A percentile compares a stretch with the other conserved stretches of the same genome.
Conservation (phyloP, 2,888 invertebrate genomes). For the Trilocha varians region DNA sequence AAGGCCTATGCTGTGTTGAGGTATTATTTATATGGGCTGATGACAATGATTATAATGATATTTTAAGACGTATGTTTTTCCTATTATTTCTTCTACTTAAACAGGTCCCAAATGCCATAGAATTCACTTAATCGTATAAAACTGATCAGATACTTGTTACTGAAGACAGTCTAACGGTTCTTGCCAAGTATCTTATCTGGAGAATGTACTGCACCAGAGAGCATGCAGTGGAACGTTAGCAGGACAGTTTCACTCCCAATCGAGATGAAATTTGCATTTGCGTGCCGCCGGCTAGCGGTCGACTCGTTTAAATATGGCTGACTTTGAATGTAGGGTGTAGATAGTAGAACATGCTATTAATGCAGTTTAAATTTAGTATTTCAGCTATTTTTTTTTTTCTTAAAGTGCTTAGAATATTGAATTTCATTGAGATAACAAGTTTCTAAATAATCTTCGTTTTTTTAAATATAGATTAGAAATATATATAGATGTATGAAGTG, state of each 20-base stretch:
- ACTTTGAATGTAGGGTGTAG: constrained; percentile 18
- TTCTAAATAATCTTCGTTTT: too few species aligned
- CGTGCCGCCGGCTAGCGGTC: constrained; percentile 27
- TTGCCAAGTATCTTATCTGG: background rate
- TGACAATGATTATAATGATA: too few species aligned
- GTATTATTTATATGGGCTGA: too few species aligned
- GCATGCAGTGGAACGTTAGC: constrained; percentile 11
- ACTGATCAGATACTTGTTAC: background rate
- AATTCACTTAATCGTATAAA: background rate
- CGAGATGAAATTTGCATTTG: constrained; percentile 59
- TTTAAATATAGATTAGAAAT: too few species aligned
- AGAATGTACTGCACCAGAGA: constrained; percentile 2
- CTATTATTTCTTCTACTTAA: background rate
- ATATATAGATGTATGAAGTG: too few species aligned
- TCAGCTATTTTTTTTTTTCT: too few species aligned
- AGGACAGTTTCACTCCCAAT: constrained; percentile 42
- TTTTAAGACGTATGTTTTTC: too few species aligned
- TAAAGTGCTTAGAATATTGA: too few species aligned
- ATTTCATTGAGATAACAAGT: too few species aligned
- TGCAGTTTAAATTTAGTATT: constrained; percentile 2
- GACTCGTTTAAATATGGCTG: constrained; percentile 41
- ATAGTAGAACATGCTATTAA: constrained; percentile 10
- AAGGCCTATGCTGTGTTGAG: too few species aligned
- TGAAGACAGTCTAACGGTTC: background rate
- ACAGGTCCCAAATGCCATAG: background rate